Evolutionary conservation across 2,113 vertebrate genomes (phyloP).

Genomic region (Salvelinus sp.): DNA sequence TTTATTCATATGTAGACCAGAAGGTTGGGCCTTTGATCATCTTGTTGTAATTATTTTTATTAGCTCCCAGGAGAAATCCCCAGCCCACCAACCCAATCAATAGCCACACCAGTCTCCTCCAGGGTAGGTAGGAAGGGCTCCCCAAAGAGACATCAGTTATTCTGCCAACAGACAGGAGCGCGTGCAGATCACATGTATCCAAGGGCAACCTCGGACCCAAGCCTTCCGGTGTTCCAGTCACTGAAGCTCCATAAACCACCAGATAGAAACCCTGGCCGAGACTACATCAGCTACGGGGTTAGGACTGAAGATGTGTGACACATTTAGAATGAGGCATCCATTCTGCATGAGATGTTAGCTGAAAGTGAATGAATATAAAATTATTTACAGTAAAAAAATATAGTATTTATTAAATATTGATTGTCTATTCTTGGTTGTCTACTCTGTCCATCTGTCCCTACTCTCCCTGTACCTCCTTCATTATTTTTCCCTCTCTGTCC

Average conservation of each 20-base stretch:
- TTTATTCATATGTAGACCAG: constrained; percentile 75
- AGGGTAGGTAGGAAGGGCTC: constrained; percentile 69
- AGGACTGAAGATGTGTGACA: no score
- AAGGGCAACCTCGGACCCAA: constrained; percentile 60
- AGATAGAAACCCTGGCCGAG: constrained; percentile 22
- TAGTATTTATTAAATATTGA: no score
- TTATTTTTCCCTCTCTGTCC: constrained; percentile 26
- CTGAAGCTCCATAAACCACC: constrained; percentile 50
- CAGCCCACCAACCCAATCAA: constrained; percentile 75
- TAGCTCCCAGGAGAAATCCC: constrained; percentile 75
- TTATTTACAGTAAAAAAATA: no score
- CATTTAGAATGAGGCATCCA: no score
- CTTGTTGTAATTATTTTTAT: constrained; percentile 81
- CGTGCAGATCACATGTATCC: constrained; percentile 67
- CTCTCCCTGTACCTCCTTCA: constrained; percentile 16
- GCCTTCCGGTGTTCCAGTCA: constrained; percentile 42
- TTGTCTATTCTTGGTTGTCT: constrained; percentile 16
- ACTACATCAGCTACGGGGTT: not conserved
- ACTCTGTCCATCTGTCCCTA: constrained; percentile 11
- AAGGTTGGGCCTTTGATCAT: constrained; percentile 76
- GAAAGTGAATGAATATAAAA: no score
- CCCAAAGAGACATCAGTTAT: constrained; percentile 74
- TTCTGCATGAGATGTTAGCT: not conserved
- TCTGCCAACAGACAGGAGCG: constrained; percentile 57
- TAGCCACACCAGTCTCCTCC: constrained; percentile 60